Percentiles rank a stretch among this genome's conserved stretches.
These are phyloP conservation scores for Cossypha caffra DNA, from an alignment of 2,797 vertebrate species.

Conservation along the genomic window DNA sequence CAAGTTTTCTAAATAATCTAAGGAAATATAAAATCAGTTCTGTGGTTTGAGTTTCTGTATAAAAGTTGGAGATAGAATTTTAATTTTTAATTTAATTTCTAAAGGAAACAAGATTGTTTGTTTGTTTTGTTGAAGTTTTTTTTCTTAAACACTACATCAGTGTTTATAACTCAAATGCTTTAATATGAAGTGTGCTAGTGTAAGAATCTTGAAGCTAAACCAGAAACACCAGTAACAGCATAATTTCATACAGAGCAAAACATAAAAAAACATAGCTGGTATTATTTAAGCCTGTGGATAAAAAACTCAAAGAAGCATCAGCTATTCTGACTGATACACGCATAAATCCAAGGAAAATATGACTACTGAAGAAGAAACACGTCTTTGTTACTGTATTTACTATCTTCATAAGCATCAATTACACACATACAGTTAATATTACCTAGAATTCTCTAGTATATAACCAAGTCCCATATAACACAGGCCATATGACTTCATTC, in stretches of 20 bases:
- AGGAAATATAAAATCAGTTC: neutral
- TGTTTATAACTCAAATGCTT: neutral
- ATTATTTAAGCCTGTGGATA: neutral
- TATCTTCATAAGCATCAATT: neutral
- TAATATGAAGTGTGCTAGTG: neutral
- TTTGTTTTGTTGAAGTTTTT: neutral
- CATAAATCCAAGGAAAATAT: neutral
- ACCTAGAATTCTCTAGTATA: neutral
- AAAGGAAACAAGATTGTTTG: neutral
- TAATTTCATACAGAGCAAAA: neutral
- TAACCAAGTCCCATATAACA: neutral
- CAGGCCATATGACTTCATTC: conserved; percentile 22
- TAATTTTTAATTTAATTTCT: neutral
- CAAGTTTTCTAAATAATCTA: neutral
- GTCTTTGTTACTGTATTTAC: neutral
- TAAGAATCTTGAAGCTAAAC: neutral
- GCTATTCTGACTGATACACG: neutral
- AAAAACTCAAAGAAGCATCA: neutral
- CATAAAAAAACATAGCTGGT: neutral
- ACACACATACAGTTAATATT: neutral
- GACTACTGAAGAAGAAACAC: neutral
- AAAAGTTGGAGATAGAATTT: neutral
- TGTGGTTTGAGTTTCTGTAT: neutral
- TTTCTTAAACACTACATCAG: neutral
- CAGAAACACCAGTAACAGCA: neutral